These are phyloP conservation scores for Tenthredo scrophulariae DNA, from an alignment of 2,888 invertebrate genomes.

Conservation along the genomic window DNA sequence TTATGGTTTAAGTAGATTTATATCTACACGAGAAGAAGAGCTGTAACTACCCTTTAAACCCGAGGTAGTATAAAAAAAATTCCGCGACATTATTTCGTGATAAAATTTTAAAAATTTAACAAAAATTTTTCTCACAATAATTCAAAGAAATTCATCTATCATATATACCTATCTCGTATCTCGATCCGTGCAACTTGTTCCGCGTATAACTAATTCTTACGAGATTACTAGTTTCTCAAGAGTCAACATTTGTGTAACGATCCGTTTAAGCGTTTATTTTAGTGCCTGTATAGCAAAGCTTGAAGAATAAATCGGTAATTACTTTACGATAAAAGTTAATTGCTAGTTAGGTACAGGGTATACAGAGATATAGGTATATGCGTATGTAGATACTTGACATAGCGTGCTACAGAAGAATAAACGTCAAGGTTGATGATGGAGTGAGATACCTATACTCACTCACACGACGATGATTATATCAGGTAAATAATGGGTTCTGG, in stretches of 20 bases:
- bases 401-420: neutral
- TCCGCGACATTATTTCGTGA: neutral
- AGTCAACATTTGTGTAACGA: neutral
- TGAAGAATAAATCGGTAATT: constrained; percentile 18
- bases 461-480: neutral
- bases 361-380: neutral
- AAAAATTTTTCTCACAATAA: no score
- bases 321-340: constrained; percentile 21
- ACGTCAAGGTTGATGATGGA: neutral
- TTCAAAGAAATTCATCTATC: no score
- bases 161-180: no score
- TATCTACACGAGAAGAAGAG: neutral
- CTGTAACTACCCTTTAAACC: neutral
- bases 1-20: neutral
- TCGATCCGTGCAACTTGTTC: neutral
- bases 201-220: neutral
- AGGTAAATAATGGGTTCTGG: neutral
- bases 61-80: neutral
- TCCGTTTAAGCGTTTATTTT: neutral
- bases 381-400: neutral
- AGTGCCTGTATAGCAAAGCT: neutral
- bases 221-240: neutral
- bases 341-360: neutral
- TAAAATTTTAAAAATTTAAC: neutral
- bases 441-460: neutral